phyloP scores from a whole-genome alignment of 2,888 invertebrate species.

The Metopia argyrocephala region DNA sequence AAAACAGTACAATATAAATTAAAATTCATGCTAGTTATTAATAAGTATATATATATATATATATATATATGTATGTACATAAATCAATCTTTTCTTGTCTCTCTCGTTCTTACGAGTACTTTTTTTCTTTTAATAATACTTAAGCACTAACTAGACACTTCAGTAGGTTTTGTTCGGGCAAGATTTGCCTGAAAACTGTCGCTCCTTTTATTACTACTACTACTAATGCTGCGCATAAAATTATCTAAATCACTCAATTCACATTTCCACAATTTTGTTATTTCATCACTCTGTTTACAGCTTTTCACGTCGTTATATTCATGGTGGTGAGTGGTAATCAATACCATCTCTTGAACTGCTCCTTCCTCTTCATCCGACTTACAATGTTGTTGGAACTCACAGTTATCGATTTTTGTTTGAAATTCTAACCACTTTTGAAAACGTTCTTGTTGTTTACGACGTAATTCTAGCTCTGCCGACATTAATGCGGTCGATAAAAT shows the following conservation, averaged over 20 bases:
- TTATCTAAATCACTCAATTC: constrained; percentile 81
- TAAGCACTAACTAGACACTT: constrained; percentile 63
- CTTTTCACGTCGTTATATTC: constrained; percentile 59
- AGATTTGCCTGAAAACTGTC: constrained; percentile 34
- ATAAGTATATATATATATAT: too few relatives aligned
- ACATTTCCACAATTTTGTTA: constrained; percentile 77
- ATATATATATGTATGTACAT: too few relatives aligned
- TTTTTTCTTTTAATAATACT: constrained; percentile 38
- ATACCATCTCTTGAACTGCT: constrained; percentile 8
- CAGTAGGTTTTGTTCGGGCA: constrained; percentile 12
- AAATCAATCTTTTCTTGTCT: constrained; percentile 38
- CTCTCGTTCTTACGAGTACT: constrained; percentile 10
- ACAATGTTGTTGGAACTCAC: constrained; percentile 46
- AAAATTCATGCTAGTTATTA: constrained; percentile 31
- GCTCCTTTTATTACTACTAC: constrained; percentile 26
- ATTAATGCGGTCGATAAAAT: constrained; percentile 80
- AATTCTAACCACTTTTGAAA: constrained; percentile 79
- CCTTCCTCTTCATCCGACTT: constrained; percentile 4
- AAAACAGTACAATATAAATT: constrained; percentile 18
- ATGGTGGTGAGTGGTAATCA: constrained; percentile 22
- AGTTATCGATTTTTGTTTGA: constrained; percentile 74
- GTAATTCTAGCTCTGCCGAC: constrained; percentile 80
- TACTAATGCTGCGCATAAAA: constrained; percentile 81
- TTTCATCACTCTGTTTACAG: constrained; percentile 70
- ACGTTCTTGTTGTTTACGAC: constrained; percentile 80